phyloP scores from a whole-genome alignment of 2,888 invertebrate species.

The Scaptomyza parva region DNA sequence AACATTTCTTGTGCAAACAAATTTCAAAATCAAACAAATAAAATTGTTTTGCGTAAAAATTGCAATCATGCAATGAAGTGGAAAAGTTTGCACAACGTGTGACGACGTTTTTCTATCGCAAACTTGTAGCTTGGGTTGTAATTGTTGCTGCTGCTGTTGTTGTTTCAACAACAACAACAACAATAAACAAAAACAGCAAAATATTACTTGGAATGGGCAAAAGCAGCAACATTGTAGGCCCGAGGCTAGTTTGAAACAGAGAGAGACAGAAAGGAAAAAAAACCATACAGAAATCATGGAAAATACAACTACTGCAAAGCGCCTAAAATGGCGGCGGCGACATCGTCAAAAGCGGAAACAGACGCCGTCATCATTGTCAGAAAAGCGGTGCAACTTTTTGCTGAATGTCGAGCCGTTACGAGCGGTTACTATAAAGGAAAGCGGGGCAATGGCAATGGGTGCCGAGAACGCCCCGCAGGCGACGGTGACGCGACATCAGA shows the following conservation, averaged over 20 bases:
- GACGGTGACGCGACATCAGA: conserved; percentile 54
- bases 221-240: conserved; percentile 59
- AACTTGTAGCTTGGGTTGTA: conserved; percentile 43
- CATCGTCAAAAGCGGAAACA: conserved; percentile 71
- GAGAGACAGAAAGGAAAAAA: conserved; percentile 34
- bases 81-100: conserved; percentile 77
- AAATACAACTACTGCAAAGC: conserved; percentile 33
- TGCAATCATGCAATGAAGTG: conserved; percentile 78
- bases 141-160: conserved; percentile 41
- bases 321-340: conserved; percentile 61
- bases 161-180: too few species aligned
- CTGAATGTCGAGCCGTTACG: conserved; percentile 20
- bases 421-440: not conserved
- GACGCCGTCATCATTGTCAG: conserved; percentile 75
- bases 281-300: conserved; percentile 24
- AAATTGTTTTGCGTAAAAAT: conserved; percentile 78
- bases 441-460: conserved; percentile 16
- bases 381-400: conserved; percentile 64
- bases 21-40: conserved; percentile 68
- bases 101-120: conserved; percentile 64
- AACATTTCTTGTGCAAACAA: conserved; percentile 36
- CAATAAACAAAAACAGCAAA: conserved; percentile 54
- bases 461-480: conserved; percentile 54
- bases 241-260: conserved; percentile 61
- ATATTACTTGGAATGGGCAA: conserved; percentile 50